phyloP scores from a whole-genome alignment of 2,888 invertebrate species.

The Eilema depressum region DNA sequence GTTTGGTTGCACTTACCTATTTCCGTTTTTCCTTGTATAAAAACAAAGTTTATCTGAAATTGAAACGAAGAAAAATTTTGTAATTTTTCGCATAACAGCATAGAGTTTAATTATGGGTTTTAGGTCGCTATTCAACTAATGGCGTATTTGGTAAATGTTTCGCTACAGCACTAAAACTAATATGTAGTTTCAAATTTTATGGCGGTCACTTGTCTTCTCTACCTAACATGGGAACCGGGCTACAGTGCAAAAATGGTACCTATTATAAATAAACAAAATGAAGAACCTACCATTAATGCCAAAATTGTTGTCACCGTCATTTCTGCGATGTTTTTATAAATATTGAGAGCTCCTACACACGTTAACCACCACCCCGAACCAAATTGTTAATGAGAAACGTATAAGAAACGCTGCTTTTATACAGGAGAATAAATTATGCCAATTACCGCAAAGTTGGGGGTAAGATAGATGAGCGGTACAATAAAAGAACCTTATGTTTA shows the following conservation, averaged over 20 bases:
- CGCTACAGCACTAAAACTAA: not conserved
- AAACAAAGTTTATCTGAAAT: slow-evolving; percentile 37
- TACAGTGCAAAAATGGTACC: not conserved
- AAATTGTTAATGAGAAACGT: slow-evolving; percentile 38
- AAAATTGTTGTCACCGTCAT: slow-evolving; percentile 37
- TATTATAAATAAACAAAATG: not conserved
- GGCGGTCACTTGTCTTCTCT: too few species aligned
- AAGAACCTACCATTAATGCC: slow-evolving; percentile 31
- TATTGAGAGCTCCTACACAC: slow-evolving; percentile 22
- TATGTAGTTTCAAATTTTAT: too few species aligned
- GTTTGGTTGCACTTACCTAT: slow-evolving; percentile 16
- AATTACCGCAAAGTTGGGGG: slow-evolving; percentile 34
- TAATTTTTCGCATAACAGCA: not conserved
- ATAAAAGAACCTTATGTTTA: slow-evolving; percentile 2
- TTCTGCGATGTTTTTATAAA: slow-evolving; percentile 13
- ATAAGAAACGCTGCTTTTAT: slow-evolving; percentile 48
- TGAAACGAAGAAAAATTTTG: not conserved
- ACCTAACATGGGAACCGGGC: not conserved
- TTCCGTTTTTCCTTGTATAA: slow-evolving; percentile 36
- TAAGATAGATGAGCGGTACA: not conserved
- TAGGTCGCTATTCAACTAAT: too few species aligned
- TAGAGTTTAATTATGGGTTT: not conserved
- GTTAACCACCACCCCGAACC: slow-evolving; percentile 30
- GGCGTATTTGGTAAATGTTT: too few species aligned
- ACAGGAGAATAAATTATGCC: slow-evolving; percentile 46